Percentiles rank a stretch among this genome's conserved stretches.
These are phyloP conservation scores for Pyxicephalus adspersus DNA, from an alignment of 2,113 vertebrate genomes.

Conservation along the genomic window DNA sequence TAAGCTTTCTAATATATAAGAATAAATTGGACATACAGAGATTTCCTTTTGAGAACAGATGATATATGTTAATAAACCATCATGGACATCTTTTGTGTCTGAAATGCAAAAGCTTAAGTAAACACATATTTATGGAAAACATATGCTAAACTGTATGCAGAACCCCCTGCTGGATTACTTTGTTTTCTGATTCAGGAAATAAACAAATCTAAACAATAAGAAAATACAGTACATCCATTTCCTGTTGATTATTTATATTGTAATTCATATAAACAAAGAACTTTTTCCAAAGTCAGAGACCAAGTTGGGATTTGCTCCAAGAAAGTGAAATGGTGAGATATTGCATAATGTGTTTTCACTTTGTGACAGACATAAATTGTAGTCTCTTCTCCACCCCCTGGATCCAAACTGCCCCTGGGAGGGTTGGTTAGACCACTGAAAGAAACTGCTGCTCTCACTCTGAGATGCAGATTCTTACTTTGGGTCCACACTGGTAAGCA, in stretches of 20 bases:
- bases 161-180: conserved; percentile 49
- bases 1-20: neutral
- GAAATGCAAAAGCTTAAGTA: conserved; percentile 34
- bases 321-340: neutral
- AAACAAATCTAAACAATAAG: conserved; percentile 55
- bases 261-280: conserved; percentile 46
- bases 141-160: conserved; percentile 44
- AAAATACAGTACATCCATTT: conserved; percentile 47
- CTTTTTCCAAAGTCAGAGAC: conserved; percentile 20
- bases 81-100: conserved; percentile 19
- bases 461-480: no score
- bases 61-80: conserved; percentile 39
- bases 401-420: no score
- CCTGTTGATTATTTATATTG: conserved; percentile 51
- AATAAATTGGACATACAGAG: conserved; percentile 8
- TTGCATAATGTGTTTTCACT: conserved; percentile 2
- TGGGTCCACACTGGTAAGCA: no score
- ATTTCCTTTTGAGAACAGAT: conserved; percentile 26
- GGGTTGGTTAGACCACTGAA: no score
- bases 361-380: neutral
- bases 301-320: conserved; percentile 21
- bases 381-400: no score
- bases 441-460: no score
- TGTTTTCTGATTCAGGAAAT: conserved; percentile 50
- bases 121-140: conserved; percentile 49